Evolutionary conservation across 2,888 invertebrate genomes (phyloP).

Genomic region (Carabus problematicus): DNA sequence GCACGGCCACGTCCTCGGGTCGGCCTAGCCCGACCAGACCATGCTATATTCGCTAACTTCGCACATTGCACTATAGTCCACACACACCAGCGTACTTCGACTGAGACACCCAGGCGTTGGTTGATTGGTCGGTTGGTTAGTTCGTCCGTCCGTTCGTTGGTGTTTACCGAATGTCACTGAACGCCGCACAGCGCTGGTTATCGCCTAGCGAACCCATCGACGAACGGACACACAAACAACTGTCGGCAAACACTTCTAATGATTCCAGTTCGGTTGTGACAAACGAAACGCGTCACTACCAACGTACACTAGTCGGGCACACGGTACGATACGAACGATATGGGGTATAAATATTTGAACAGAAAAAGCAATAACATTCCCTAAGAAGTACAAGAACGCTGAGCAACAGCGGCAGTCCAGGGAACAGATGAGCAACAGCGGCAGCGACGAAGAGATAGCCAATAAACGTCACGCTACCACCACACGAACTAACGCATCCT

Average conservation of each 20-base stretch:
- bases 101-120: too few species aligned
- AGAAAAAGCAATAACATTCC: slow-evolving; percentile 42
- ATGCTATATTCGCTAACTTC: not conserved
- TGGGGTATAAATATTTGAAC: slow-evolving; percentile 40
- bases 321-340: slow-evolving; percentile 10
- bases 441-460: slow-evolving; percentile 52
- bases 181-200: slow-evolving; percentile 29
- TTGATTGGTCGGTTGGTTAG: too few species aligned
- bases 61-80: not conserved
- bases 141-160: not conserved
- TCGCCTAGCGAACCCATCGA: slow-evolving; percentile 10
- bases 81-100: not conserved
- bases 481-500: slow-evolving; percentile 46
- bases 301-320: slow-evolving; percentile 7
- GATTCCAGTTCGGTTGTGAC: slow-evolving; percentile 31
- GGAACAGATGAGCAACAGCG: not conserved
- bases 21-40: not conserved
- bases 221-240: slow-evolving; percentile 41
- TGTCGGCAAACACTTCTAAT: slow-evolving; percentile 40
- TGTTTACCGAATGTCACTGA: slow-evolving; percentile 34
- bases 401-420: slow-evolving; percentile 1
- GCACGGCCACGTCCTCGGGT: slow-evolving; percentile 19
- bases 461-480: slow-evolving; percentile 54
- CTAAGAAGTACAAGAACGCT: slow-evolving; percentile 22
- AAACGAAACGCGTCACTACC: slow-evolving; percentile 1